Percentiles rank a stretch among this genome's conserved stretches.
Conservation (phyloP, 2,797 vertebrate genomes). For the Chromis chromis region DNA sequence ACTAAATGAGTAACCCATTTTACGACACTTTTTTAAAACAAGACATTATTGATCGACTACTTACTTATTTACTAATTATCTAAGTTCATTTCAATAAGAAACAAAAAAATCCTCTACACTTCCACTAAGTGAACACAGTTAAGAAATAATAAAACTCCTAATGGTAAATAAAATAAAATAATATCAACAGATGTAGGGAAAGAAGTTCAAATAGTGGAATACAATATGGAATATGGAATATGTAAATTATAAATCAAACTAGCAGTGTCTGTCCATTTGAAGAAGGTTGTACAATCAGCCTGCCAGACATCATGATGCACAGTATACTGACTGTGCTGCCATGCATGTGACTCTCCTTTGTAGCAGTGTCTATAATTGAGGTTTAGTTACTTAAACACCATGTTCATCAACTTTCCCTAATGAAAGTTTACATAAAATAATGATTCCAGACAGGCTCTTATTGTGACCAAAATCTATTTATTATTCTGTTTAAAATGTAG, state of each 20-base stretch:
- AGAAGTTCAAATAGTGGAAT: too few relatives aligned
- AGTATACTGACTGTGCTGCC: neutral
- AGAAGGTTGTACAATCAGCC: neutral
- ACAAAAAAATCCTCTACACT: too few relatives aligned
- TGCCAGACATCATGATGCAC: neutral
- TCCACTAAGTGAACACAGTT: too few relatives aligned
- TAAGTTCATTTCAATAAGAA: too few relatives aligned
- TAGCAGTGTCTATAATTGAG: neutral
- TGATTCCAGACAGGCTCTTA: too few relatives aligned
- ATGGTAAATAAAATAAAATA: too few relatives aligned
- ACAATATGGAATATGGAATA: neutral
- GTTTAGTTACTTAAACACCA: neutral
- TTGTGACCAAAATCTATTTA: neutral
- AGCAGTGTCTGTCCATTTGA: too few relatives aligned
- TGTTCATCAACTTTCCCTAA: slow-evolving; percentile 1
- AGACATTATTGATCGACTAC: neutral
- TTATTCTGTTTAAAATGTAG: slow-evolving; percentile 4
- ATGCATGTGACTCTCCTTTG: neutral
- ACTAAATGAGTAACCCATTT: neutral
- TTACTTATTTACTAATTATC: too few relatives aligned
- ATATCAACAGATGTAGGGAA: too few relatives aligned
- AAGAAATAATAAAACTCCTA: too few relatives aligned
- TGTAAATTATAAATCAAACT: neutral
- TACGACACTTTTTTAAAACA: neutral
- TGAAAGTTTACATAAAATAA: too few relatives aligned